Base-by-base conservation (phyloP, 2,888 invertebrate genomes). In the Acheta domesticus region DNA sequence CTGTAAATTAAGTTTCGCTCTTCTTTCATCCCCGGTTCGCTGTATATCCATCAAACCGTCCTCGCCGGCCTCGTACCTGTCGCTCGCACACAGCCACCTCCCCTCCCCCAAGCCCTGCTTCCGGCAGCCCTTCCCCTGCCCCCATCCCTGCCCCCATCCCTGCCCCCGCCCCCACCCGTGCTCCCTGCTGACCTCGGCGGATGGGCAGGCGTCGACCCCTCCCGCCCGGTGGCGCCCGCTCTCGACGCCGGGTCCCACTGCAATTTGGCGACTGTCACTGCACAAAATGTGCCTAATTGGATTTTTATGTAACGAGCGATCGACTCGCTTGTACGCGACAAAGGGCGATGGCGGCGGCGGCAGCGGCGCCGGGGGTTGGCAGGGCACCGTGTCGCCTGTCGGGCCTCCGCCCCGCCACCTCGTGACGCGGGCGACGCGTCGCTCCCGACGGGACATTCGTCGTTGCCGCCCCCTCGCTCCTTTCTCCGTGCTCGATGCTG, bases 251-350 rank as follows among this genome's bases (percentile, higher is more conserved):
- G 62, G 62, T 62, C 16, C 62, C 62, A 19, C 62, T 23, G 76
- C 76, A 76, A 76, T 76, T 76, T 76, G 49, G 76, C 76, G 76
- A 36, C 20, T 76, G 76, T 76, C 76, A 76, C 76, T 49, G 49
- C 76, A 76, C 76, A 36, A 76, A 76, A 23, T 76, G n/a, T 36
- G 36, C 36, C 49, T 76, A 36, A 76, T 76, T 76, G 76, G 76
- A 76, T 76, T 76, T 76, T 76, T 76, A 76, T 76, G 76, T 76
- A 76, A 76, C 76, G 76, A 76, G 48, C 76, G 62, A 62, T 62
- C 62, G 16, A 62, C 16, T 62, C 62, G 14, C 62, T 62, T 62
- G 62, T 14, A n/a, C n/a, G 62, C 62, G 62, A 62, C 62, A 62
- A 62, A 62, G 62, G 62, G 62, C n/a, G 62, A 62, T n/a, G 62